Evolutionary conservation across 2,797 vertebrate species (phyloP), one percentile per base, ranked within the genome.

Genomic region (Danio tinwini): DNA sequence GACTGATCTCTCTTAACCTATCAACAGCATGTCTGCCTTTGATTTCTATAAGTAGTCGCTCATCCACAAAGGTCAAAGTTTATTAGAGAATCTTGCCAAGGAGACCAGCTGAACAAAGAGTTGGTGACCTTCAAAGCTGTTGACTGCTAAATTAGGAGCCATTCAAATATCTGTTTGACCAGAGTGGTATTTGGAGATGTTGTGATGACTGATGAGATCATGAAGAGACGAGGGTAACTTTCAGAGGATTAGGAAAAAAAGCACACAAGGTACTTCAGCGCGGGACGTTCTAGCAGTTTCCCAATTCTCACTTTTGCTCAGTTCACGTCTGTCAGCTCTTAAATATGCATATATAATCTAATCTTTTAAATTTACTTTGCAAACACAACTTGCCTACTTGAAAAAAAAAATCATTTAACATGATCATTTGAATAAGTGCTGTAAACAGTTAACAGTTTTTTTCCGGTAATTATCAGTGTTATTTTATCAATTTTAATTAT

Each of bases 71-170:
- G 68, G 77, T 64, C 40, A 72, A 55, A 64, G 77, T 62, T 72
- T 64, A 37, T 40, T 63, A 44, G 17, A 62, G 17, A 63, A 52
- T 64, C 67, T 79, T 64, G 59, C 39, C 58, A 72, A 55, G 47
- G 16, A 79, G 14, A 72, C 68, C 67, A 79, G 59, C 77, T 61
- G 45, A 72, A 72, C 77, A 72, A 71, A 79, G 58, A 79, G 50
- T 63, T 45, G 14, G 56, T 71, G 67, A 71, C 67, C 40, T 72
- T 55, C 12, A n/a, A 21, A 29, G 37, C 29, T 52, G 56, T 70
- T 78, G 76, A 44, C 65, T 47, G 37, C 52, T 70, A 29, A 50
- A 69, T 49, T 78, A 78, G 64, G 13, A 19, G 29, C 64, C 44
- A 21, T 78, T 68, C 64, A 61, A 7, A 50, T 59, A 73, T 59